Conservation (phyloP, 2,797 vertebrate genomes). For the Sebastes cheni region DNA sequence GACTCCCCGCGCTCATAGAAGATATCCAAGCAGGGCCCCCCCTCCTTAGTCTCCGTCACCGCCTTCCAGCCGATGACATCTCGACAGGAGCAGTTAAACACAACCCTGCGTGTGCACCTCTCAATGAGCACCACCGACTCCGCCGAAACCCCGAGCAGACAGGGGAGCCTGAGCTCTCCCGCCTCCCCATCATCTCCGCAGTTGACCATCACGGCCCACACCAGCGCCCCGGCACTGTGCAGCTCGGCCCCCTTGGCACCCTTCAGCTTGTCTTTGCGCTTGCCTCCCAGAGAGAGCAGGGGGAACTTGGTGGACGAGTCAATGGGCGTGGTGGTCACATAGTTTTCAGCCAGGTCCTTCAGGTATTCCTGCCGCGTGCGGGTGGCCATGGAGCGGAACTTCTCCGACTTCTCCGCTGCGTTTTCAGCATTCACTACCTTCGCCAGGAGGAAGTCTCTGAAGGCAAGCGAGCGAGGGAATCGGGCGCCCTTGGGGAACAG, state of each 20-base stretch:
- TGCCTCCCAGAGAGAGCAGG: slow-evolving; percentile 86
- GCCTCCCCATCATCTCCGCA: slow-evolving; percentile 53
- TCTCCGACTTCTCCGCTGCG: slow-evolving; percentile 89
- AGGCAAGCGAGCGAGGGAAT: slow-evolving; percentile 83
- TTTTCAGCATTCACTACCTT: slow-evolving; percentile 94
- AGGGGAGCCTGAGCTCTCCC: slow-evolving; percentile 73
- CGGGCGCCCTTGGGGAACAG: slow-evolving; percentile 86
- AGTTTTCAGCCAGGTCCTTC: slow-evolving; percentile 90
- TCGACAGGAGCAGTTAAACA: slow-evolving; percentile 92
- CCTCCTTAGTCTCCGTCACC: slow-evolving; percentile 75
- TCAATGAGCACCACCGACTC: slow-evolving; percentile 90
- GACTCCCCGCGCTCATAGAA: slow-evolving; percentile 90
- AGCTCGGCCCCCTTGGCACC: slow-evolving; percentile 84
- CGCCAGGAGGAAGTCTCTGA: slow-evolving; percentile 91
- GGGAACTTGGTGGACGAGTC: slow-evolving; percentile 92
- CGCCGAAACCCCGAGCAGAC: slow-evolving; percentile 87
- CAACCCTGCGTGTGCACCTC: slow-evolving; percentile 80
- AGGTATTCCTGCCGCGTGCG: slow-evolving; percentile 93
- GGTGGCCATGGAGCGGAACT: slow-evolving; percentile 94
- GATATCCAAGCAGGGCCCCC: slow-evolving; percentile 86
- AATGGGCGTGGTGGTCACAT: slow-evolving; percentile 90
- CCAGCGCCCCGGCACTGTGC: slow-evolving; percentile 85
- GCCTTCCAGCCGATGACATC: slow-evolving; percentile 93
- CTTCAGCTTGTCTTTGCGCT: slow-evolving; percentile 88
- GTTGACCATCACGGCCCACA: slow-evolving; percentile 85